Base-by-base conservation (phyloP, 1,140 invertebrate genomes). In the Pogonomyrmex barbatus region DNA sequence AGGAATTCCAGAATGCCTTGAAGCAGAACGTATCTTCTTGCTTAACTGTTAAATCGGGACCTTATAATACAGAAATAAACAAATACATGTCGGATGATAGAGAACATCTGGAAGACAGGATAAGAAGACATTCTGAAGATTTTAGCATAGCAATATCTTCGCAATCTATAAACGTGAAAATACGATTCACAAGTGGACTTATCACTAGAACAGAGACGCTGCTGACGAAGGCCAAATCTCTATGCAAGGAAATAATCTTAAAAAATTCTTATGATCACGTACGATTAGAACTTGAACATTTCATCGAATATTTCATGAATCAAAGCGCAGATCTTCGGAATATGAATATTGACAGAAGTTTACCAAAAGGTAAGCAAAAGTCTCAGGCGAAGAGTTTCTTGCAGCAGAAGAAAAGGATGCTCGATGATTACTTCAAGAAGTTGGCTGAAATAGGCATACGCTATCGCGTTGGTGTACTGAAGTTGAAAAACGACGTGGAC, bases 371-470 rank as follows among this genome's bases (percentile, higher is more conserved):
- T 89, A 98, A 97, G 93, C 98, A 98, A 94, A 97, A 96, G 90
- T 96, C 97, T 3, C 96, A 97, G 93, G 97, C 97, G 0, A 98
- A 98, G 91, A 97, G 96, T 92, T 97, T 99, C 54, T 95, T 98
- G 0, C 97, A 98, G 87, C 97, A 97, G 88, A 99, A 99, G 93
- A 96, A 97, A 47, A 97, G 97, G 94, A 97, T 97, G 5, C 93
- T 99, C 0, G 96, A 97, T 0, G 98, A 99, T 95, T 95, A 99
- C 36, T 99, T 99, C 91, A 98, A 98, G 92, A 95, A 95, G 14
- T 94, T 99, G 0, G 94, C 96, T 1, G 95, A 96, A 73, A 95
- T 97, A 88, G 98, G 98, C 0, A 90, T 99, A 1, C 98, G 97
- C 8, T 98, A 98, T 91, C 96, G 97, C 81, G 96, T 96, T 3